A percentile compares a stretch with the other conserved stretches of the same genome.
Evolutionary conservation across 2,797 vertebrate genomes (phyloP).

Genomic region (Molossus alvarezi): DNA sequence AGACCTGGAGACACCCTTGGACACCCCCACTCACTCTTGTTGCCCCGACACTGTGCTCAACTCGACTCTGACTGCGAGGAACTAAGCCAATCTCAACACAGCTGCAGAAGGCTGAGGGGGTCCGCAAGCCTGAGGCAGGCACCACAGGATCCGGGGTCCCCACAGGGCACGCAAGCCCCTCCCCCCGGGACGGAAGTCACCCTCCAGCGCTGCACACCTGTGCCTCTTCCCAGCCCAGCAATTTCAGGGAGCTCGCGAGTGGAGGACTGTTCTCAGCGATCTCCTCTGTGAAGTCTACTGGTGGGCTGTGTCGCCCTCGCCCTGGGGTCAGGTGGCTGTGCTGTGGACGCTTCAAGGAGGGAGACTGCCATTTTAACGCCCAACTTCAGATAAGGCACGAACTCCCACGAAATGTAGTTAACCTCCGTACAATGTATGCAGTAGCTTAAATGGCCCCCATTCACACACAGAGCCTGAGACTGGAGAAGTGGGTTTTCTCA

Average conservation of each 20-base stretch:
- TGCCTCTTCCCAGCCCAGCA: too few species aligned
- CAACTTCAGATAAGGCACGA: neutral
- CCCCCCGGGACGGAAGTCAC: neutral
- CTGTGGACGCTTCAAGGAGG: accelerated
- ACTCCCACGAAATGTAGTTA: neutral
- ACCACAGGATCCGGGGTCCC: too few species aligned
- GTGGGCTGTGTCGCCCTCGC: accelerated
- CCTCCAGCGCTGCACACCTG: accelerated
- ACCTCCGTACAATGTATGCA: accelerated
- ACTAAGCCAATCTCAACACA: too few species aligned
- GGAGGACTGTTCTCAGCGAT: accelerated
- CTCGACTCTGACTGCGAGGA: neutral
- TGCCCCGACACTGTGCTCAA: accelerated
- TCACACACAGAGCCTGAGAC: neutral
- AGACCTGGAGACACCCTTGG: neutral
- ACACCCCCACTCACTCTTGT: too few species aligned
- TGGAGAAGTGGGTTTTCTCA: accelerated
- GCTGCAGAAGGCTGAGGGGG: too few species aligned
- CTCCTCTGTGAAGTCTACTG: too few species aligned
- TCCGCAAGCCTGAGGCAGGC: too few species aligned
- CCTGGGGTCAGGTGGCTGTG: too few species aligned
- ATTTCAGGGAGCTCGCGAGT: neutral
- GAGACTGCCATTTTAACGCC: neutral
- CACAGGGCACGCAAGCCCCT: neutral
- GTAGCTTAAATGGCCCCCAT: neutral